Percentiles rank a stretch among this genome's conserved stretches.
Evolutionary conservation across 1,140 invertebrate species (phyloP).

Genomic region (Samia ricini): DNA sequence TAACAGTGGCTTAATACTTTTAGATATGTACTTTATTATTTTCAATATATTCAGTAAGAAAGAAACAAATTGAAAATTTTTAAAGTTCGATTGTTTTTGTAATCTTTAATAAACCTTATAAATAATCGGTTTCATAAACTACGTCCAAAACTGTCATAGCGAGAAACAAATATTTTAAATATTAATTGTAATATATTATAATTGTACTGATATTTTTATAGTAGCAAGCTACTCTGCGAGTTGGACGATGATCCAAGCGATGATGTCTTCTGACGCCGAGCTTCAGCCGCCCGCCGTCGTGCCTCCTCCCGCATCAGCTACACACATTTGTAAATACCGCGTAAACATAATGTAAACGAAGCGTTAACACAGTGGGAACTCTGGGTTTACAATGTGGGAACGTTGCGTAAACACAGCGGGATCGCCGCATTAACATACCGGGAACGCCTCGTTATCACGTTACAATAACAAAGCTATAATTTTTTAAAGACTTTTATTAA

Average conservation of each 20-base stretch:
- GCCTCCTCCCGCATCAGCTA: conserved; percentile 52
- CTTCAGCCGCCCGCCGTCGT: conserved; percentile 55
- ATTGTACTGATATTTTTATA: conserved; percentile 28
- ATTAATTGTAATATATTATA: background rate
- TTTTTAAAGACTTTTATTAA: too few species aligned
- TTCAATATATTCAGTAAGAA: too few species aligned
- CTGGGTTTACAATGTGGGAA: background rate
- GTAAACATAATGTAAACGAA: conserved; percentile 9
- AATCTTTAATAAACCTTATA: too few species aligned
- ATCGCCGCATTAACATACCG: background rate
- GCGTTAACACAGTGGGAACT: background rate
- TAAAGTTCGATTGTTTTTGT: too few species aligned
- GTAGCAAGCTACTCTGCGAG: conserved; percentile 69
- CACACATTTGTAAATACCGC: conserved; percentile 46
- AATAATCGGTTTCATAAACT: too few species aligned
- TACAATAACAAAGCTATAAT: background rate
- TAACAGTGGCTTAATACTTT: too few species aligned
- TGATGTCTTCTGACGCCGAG: conserved; percentile 73
- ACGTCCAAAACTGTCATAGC: too few species aligned
- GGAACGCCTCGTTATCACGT: background rate
- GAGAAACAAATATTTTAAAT: too few species aligned
- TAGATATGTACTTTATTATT: too few species aligned
- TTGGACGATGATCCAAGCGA: conserved; percentile 70
- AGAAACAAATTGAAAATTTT: too few species aligned
- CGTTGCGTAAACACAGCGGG: background rate